A percentile compares a stretch with the other conserved stretches of the same genome.
phyloP scores from a whole-genome alignment of 2,888 invertebrate species.

The Thymelicus acteon region DNA sequence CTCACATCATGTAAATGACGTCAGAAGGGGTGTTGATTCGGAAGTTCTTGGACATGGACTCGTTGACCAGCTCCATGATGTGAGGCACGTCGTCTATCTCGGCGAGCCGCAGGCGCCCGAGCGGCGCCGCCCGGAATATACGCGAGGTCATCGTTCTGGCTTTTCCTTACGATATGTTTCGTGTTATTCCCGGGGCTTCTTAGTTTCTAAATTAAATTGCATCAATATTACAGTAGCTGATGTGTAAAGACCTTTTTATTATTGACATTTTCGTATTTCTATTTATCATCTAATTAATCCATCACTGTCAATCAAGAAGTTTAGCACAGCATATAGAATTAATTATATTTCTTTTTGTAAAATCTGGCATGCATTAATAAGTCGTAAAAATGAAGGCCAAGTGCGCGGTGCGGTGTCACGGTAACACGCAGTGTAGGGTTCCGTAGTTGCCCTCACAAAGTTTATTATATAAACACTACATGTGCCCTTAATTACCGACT shows the following conservation, averaged over 20 bases:
- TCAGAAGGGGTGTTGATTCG: constrained; percentile 54
- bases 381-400: no score
- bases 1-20: constrained; percentile 67
- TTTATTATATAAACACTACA: no score
- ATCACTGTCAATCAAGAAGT: not conserved
- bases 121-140: constrained; percentile 45
- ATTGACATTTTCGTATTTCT: not conserved
- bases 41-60: constrained; percentile 65
- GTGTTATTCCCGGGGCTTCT: no score
- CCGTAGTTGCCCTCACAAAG: no score
- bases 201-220: not conserved
- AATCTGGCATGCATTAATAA: no score
- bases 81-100: constrained; percentile 55
- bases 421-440: no score
- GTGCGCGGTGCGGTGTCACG: no score
- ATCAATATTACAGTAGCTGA: not conserved
- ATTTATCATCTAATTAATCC: not conserved
- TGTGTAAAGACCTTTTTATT: not conserved
- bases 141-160: constrained; percentile 42
- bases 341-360: not conserved
- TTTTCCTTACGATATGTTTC: no score
- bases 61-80: constrained; percentile 58
- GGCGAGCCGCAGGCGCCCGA: constrained; percentile 64
- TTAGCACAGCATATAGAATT: not conserved
- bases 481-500: no score